Evolutionary conservation across 2,888 invertebrate species (phyloP).

Genomic region (Girardia tigrina): DNA sequence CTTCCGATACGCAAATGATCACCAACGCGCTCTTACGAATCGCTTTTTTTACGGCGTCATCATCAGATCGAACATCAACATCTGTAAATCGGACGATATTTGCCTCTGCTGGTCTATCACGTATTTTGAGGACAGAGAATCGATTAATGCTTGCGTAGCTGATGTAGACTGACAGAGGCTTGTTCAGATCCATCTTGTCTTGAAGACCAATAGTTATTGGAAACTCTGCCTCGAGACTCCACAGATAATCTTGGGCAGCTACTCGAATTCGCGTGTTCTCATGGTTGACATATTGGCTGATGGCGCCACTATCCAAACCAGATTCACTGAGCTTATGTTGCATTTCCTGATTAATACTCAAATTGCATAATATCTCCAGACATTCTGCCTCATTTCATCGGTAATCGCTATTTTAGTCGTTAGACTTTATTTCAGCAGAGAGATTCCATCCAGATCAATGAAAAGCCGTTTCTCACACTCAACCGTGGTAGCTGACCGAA

Average conservation of each 20-base stretch:
- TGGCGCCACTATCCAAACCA: background rate
- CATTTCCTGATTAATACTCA: background rate
- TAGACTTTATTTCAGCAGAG: background rate
- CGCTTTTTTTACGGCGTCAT: constrained; percentile 23
- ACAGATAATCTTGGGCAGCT: background rate
- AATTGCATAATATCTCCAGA: background rate
- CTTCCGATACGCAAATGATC: constrained; percentile 35
- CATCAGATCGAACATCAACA: constrained; percentile 24
- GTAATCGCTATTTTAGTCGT: background rate
- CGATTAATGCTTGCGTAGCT: constrained; percentile 44
- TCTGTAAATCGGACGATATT: constrained; percentile 34
- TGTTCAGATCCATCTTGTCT: background rate
- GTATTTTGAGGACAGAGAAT: constrained; percentile 40
- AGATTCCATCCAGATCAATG: background rate
- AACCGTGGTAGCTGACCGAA: background rate
- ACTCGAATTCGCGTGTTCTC: background rate
- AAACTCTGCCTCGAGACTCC: background rate
- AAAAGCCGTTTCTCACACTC: background rate
- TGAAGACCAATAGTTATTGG: background rate
- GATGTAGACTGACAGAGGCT: constrained; percentile 38
- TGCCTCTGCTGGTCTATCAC: constrained; percentile 38
- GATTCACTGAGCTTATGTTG: background rate
- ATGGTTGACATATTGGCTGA: background rate
- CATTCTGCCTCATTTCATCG: background rate
- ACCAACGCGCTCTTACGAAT: constrained; percentile 25